Evolutionary conservation across 2,888 invertebrate species (phyloP).

Genomic region (Eupsilia transversa): DNA sequence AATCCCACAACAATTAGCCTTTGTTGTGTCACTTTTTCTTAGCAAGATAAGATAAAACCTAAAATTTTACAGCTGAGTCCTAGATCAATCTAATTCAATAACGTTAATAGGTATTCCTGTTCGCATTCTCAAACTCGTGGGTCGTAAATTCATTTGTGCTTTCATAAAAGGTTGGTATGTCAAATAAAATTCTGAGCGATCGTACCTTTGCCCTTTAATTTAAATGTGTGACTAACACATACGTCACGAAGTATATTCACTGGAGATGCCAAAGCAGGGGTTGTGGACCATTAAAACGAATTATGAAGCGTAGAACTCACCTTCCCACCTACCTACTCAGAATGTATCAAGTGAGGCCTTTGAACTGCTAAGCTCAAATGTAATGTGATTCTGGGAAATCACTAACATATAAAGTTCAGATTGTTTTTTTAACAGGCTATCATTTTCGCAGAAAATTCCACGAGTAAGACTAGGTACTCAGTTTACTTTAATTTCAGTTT

Average conservation of each 20-base stretch:
- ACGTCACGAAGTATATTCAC: conserved; percentile 46
- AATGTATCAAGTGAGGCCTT: conserved; percentile 13
- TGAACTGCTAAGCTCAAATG: background rate
- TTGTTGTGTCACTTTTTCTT: conserved; percentile 3
- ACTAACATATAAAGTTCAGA: background rate
- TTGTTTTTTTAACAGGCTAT: background rate
- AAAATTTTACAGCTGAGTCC: background rate
- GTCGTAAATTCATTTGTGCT: conserved; percentile 21
- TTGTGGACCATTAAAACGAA: conserved; percentile 63
- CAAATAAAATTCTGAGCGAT: conserved; percentile 41
- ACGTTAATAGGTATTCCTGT: conserved; percentile 11
- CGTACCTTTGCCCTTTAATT: conserved; percentile 34
- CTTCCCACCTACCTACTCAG: background rate
- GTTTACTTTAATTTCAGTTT: background rate
- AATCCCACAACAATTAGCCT: background rate
- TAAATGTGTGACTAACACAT: conserved; percentile 38
- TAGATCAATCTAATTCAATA: conserved; percentile 4
- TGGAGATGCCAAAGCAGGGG: conserved; percentile 55
- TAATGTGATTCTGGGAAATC: conserved; percentile 14
- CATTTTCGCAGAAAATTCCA: background rate
- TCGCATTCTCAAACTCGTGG: background rate
- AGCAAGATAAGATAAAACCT: background rate
- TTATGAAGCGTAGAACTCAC: conserved; percentile 49
- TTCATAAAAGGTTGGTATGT: conserved; percentile 36
- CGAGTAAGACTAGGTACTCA: background rate